Conservation (phyloP, 2,113 vertebrate species). For the Engystomops pustulosus region DNA sequence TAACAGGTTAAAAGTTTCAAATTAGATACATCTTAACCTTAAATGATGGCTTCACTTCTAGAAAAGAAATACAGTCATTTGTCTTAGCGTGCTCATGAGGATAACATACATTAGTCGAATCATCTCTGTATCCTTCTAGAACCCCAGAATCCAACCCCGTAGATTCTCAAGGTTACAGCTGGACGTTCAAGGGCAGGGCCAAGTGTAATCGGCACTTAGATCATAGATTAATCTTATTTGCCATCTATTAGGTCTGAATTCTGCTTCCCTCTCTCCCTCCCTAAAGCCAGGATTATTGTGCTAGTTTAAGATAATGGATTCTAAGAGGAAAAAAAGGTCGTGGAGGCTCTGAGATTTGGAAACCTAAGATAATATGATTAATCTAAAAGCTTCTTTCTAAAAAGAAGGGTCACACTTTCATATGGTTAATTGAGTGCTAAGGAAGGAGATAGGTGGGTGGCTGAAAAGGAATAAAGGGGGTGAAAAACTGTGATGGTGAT, state of each 20-base stretch:
- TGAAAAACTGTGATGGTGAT: conserved; percentile 51
- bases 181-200: conserved; percentile 99
- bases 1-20: conserved; percentile 9
- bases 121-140: conserved; percentile 79
- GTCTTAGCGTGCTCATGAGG: conserved; percentile 19
- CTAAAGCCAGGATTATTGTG: conserved; percentile 99
- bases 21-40: background rate
- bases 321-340: conserved; percentile 97
- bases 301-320: conserved; percentile 99
- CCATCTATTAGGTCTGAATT: conserved; percentile 99
- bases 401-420: conserved; percentile 88
- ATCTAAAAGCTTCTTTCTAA: conserved; percentile 99
- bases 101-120: conserved; percentile 57
- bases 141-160: conserved; percentile 95
- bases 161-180: conserved; percentile 99
- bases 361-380: conserved; percentile 99
- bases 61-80: conserved; percentile 27
- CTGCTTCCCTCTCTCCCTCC: conserved; percentile 91
- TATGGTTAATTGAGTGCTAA: conserved; percentile 88
- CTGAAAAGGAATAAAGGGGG: conserved; percentile 56
- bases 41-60: conserved; percentile 5
- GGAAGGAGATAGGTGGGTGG: conserved; percentile 66
- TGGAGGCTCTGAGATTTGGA: conserved; percentile 93
- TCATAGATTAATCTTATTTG: conserved; percentile 99
- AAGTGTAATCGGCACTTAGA: conserved; percentile 99